Evolutionary conservation across 2,797 vertebrate genomes (phyloP), one percentile per base, ranked within the genome.

Genomic region (Chrosomus eos): DNA sequence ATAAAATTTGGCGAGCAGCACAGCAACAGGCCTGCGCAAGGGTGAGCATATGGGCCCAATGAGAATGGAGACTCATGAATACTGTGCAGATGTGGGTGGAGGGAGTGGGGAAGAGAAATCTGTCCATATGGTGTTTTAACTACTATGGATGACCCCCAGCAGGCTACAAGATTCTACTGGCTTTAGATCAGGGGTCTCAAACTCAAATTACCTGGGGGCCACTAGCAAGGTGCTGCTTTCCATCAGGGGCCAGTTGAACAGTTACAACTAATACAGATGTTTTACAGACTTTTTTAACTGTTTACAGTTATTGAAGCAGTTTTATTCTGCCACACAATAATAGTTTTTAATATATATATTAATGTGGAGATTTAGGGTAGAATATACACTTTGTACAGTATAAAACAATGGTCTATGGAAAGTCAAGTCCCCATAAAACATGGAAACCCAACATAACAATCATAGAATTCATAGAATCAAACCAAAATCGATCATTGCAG

Each of bases 31-130:
- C 93, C 90, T 90, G 92, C 95, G 95, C 94, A 93, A 95, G 93
- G 89, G 91, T 90, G 91, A 96, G 92, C 96, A 97, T 96, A 97
- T 96, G 96, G 96, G 90, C 92, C 93, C 93, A 95, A 94, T 95
- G 94, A 96, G 94, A 96, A 92, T 94, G 92, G 94, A 94, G 93
- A 91, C 91, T 94, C 90, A 94, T 96, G 94, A 96, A 95, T 95
- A 93, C 85, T 73, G 91, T 91, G 91, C 91, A 92, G 92, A 88
- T 92, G 90, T 89, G 88, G 38, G 64, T 82, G 60, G 23, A 79
- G 90, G 89, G 88, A 89, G 80, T 82, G 89, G 88, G 89, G 83
- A 88, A 88, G 80, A 86, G 88, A 88, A 81, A 87, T 91, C 87
- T 14, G 87, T 89, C 93, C 93, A 93, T 94, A 92, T 94, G 92